phyloP scores from a whole-genome alignment of 2,888 invertebrate genomes.

The Dasysyrphus albostriatus region DNA sequence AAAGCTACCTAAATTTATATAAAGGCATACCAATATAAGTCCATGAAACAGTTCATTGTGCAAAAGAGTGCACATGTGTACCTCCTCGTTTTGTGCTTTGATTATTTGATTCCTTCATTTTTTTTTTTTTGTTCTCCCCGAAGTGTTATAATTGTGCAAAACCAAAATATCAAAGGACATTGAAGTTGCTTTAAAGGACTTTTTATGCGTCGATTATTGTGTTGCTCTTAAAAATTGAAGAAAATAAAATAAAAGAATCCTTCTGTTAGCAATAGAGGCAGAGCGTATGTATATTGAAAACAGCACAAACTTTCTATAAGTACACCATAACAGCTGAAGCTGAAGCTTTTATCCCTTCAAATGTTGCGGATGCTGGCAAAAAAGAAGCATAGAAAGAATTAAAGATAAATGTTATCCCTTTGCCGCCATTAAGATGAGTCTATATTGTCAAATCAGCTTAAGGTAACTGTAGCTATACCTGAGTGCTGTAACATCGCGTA shows the following conservation, averaged over 20 bases:
- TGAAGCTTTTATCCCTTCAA: slow-evolving; percentile 56
- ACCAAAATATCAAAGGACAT: slow-evolving; percentile 71
- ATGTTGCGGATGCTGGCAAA: slow-evolving; percentile 44
- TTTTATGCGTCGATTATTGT: slow-evolving; percentile 64
- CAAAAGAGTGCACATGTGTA: slow-evolving; percentile 47
- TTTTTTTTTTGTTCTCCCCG: neutral
- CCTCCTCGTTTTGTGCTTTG: slow-evolving; percentile 60
- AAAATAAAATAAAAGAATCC: slow-evolving; percentile 64
- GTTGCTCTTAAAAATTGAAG: slow-evolving; percentile 58
- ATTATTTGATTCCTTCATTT: slow-evolving; percentile 40
- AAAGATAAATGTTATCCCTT: slow-evolving; percentile 71
- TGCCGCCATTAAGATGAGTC: slow-evolving; percentile 70
- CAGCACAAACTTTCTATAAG: slow-evolving; percentile 54
- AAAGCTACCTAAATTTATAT: slow-evolving; percentile 16
- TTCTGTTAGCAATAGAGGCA: slow-evolving; percentile 4
- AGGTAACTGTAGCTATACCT: slow-evolving; percentile 64
- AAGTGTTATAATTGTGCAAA: slow-evolving; percentile 68
- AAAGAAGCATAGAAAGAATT: slow-evolving; percentile 27
- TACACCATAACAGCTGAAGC: slow-evolving; percentile 54
- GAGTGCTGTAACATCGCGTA: slow-evolving; percentile 46
- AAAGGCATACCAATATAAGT: slow-evolving; percentile 14
- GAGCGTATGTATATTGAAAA: slow-evolving; percentile 7
- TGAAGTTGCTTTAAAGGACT: slow-evolving; percentile 59
- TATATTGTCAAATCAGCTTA: slow-evolving; percentile 70
- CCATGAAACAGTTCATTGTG: slow-evolving; percentile 55